Evolutionary conservation across 1,140 invertebrate genomes (phyloP).

Genomic region (Formica exsecta): DNA sequence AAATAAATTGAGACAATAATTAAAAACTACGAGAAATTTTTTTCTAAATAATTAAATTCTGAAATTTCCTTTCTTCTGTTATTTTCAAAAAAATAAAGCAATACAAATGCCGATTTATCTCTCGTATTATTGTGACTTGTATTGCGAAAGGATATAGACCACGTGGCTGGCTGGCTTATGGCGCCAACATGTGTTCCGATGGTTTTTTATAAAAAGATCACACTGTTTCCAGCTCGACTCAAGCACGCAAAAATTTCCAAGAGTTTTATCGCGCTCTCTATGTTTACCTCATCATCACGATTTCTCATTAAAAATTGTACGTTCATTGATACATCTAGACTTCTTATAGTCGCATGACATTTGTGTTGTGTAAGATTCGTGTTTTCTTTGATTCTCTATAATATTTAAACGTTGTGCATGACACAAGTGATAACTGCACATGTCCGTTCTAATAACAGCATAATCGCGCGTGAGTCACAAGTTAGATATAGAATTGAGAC

Average conservation of each 20-base stretch:
- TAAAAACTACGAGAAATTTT: background rate
- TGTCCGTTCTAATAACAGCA: constrained; percentile 37
- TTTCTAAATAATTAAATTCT: constrained; percentile 3
- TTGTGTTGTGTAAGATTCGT: background rate
- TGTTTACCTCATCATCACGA: background rate
- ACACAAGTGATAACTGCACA: constrained; percentile 21
- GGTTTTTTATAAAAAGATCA: constrained; percentile 65
- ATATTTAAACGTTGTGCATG: constrained; percentile 19
- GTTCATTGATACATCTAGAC: constrained; percentile 34
- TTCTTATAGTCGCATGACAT: constrained; percentile 4
- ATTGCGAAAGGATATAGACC: constrained; percentile 69
- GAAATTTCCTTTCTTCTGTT: background rate
- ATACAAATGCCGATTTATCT: constrained; percentile 15
- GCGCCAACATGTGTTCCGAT: constrained; percentile 65
- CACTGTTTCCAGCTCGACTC: constrained; percentile 23
- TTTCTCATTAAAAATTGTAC: constrained; percentile 11
- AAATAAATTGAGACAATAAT: background rate
- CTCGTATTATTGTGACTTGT: constrained; percentile 30
- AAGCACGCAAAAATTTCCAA: constrained; percentile 48
- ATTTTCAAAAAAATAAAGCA: constrained; percentile 31
- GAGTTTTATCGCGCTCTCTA: constrained; percentile 19
- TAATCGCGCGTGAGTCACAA: constrained; percentile 32
- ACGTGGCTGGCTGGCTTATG: constrained; percentile 56
- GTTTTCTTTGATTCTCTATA: constrained; percentile 5
- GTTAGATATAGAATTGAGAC: constrained; percentile 14